These are phyloP conservation scores for Caenorhabditis sp. DNA, from an alignment of 2,888 invertebrate genomes.

Conservation along the genomic window DNA sequence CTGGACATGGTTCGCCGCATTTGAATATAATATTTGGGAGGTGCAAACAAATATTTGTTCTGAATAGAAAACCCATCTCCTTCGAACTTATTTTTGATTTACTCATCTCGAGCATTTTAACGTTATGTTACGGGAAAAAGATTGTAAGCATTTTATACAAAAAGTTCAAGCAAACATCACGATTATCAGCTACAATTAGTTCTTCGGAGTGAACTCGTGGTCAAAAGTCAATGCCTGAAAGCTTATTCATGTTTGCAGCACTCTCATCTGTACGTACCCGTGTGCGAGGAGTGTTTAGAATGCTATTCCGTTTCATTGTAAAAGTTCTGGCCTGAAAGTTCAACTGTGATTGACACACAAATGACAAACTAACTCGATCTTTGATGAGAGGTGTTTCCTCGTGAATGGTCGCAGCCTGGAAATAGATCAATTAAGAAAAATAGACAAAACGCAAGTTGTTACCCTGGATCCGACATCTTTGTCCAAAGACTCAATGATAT, in stretches of 20 bases:
- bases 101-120: neutral
- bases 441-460: neutral
- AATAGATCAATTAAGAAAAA: no score
- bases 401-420: neutral
- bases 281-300: no score
- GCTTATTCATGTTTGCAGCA: neutral
- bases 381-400: slow-evolving; percentile 2
- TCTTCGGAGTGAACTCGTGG: slow-evolving; percentile 41
- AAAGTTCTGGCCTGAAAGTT: slow-evolving; percentile 6
- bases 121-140: slow-evolving; percentile 23
- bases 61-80: slow-evolving; percentile 21
- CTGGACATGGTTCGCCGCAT: slow-evolving; percentile 64
- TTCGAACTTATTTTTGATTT: slow-evolving; percentile 8
- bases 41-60: slow-evolving; percentile 55
- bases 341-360: neutral
- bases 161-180: slow-evolving; percentile 29
- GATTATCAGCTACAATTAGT: slow-evolving; percentile 22
- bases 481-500: slow-evolving; percentile 27
- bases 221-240: slow-evolving; percentile 54
- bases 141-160: slow-evolving; percentile 42
- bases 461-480: slow-evolving; percentile 20
- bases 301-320: neutral
- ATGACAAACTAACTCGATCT: neutral
- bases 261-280: no score
- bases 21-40: slow-evolving; percentile 60